Percentiles rank a stretch among this genome's conserved stretches.
These are phyloP conservation scores for Lochmaea capreae DNA, from an alignment of 2,888 invertebrate genomes.

Conservation along the genomic window DNA sequence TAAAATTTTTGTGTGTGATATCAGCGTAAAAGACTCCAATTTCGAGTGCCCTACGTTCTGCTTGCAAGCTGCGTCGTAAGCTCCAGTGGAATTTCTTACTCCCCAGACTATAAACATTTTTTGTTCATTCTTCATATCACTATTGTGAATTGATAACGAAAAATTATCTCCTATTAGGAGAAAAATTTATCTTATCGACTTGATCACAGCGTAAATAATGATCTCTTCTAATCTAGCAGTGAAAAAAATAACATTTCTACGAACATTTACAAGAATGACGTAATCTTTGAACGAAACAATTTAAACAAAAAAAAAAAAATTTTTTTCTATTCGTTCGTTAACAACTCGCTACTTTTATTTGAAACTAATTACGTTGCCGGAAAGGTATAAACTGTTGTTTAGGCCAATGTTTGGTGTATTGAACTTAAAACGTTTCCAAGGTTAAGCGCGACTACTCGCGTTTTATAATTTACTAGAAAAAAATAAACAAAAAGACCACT, in stretches of 20 bases:
- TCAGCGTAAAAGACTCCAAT: too few species aligned
- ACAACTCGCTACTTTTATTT: slow-evolving; percentile 6
- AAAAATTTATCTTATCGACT: too few species aligned
- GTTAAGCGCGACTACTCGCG: not conserved
- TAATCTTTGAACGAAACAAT: not conserved
- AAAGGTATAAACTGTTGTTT: slow-evolving; percentile 11
- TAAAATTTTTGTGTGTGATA: too few species aligned
- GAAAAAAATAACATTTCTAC: not conserved
- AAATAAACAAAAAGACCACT: not conserved
- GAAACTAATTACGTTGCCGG: slow-evolving; percentile 2
- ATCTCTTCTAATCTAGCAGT: not conserved
- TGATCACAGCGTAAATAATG: too few species aligned
- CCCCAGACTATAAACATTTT: too few species aligned
- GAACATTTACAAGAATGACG: not conserved
- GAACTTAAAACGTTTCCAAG: slow-evolving; percentile 6
- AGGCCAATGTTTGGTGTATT: slow-evolving; percentile 11
- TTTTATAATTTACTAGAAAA: not conserved
- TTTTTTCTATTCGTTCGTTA: not conserved
- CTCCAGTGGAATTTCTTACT: too few species aligned
- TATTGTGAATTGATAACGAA: too few species aligned
- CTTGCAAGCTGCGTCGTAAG: too few species aligned
- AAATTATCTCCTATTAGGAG: too few species aligned
- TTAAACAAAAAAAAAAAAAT: not conserved
- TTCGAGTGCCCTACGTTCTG: too few species aligned
- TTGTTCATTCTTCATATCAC: too few species aligned